phyloP scores from a whole-genome alignment of 2,797 vertebrate species.

The Alauda arvensis region DNA sequence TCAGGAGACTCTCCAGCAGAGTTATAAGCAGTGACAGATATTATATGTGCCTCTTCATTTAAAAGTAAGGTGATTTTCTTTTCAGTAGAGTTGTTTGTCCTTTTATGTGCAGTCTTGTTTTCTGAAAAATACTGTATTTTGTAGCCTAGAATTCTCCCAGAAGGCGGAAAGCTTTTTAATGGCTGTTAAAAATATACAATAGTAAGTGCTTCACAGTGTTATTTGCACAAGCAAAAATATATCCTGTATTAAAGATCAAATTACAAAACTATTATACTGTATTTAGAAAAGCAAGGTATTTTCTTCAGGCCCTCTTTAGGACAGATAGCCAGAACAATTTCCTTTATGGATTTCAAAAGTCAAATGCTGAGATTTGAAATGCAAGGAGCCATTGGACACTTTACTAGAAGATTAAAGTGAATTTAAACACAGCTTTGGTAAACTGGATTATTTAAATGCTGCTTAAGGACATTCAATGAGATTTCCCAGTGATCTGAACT shows the following conservation, averaged over 20 bases:
- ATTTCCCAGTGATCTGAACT: neutral
- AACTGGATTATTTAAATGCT: neutral
- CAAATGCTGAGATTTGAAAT: neutral
- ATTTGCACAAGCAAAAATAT: neutral
- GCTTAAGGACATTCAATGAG: neutral
- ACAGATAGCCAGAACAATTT: neutral
- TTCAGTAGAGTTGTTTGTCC: neutral
- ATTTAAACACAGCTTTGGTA: neutral
- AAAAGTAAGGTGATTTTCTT: slow-evolving; percentile 39
- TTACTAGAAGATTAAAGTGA: neutral
- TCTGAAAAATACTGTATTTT: slow-evolving; percentile 63
- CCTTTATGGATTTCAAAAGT: neutral
- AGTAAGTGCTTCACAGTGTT: neutral
- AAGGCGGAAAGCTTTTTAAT: neutral
- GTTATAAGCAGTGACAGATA: slow-evolving; percentile 65
- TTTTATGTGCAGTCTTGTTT: neutral
- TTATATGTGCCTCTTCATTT: slow-evolving; percentile 31
- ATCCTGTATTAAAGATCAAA: neutral
- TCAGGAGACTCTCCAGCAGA: slow-evolving; percentile 63
- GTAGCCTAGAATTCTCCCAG: slow-evolving; percentile 64
- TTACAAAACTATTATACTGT: neutral
- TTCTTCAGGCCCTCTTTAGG: neutral
- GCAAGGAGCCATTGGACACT: neutral
- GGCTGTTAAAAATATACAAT: neutral
- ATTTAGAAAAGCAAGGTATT: neutral